Percentiles rank a stretch among this genome's conserved stretches.
Evolutionary conservation across 2,888 invertebrate genomes (phyloP).

Genomic region (Eupithecia centaureata): DNA sequence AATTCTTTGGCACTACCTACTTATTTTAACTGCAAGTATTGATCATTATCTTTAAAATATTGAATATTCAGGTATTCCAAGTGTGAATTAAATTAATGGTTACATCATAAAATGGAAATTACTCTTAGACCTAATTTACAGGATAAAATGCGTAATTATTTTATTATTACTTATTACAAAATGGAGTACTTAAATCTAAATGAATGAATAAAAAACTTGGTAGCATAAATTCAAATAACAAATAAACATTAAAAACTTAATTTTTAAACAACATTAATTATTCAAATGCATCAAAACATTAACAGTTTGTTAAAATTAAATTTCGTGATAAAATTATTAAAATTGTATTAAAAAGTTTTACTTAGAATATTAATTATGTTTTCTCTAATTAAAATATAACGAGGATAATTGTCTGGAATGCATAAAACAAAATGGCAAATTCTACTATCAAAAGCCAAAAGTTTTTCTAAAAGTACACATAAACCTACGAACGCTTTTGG

Average conservation of each 20-base stretch:
- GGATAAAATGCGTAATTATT: not conserved
- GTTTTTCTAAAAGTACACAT: not conserved
- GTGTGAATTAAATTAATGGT: not conserved
- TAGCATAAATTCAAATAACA: slow-evolving; percentile 43
- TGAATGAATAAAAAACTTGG: not conserved
- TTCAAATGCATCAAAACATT: not conserved
- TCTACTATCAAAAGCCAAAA: not conserved
- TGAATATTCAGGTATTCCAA: not conserved
- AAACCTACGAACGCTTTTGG: not conserved
- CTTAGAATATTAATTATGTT: not conserved
- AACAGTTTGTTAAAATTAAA: not conserved
- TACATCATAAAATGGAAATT: not conserved
- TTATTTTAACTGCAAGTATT: not conserved
- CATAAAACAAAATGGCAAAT: not conserved
- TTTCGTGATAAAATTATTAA: not conserved
- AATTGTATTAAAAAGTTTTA: not conserved
- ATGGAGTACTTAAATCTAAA: not conserved
- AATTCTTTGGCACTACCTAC: not conserved
- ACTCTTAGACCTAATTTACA: not conserved
- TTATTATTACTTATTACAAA: not conserved
- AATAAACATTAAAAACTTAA: slow-evolving; percentile 31
- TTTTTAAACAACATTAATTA: not conserved
- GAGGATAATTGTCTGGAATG: not conserved
- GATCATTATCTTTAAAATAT: not conserved
- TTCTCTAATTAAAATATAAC: not conserved